Evolutionary conservation across 2,797 vertebrate genomes (phyloP).

Genomic region (Tauraco hartlaubi): DNA sequence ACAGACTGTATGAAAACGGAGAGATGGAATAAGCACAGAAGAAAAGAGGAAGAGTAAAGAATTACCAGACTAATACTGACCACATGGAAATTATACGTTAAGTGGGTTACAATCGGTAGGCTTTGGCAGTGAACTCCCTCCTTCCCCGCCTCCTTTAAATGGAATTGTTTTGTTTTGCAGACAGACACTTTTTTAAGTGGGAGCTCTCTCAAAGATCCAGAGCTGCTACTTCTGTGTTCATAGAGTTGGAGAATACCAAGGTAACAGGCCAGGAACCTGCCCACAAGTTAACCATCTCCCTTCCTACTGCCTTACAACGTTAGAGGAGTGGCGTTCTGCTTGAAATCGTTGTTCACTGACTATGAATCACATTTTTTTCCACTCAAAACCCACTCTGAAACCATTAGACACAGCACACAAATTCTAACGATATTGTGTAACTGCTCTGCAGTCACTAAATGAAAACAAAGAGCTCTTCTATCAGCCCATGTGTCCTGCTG

Average conservation of each 20-base stretch:
- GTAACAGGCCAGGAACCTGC: not conserved
- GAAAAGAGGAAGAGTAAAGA: not conserved
- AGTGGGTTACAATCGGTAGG: not conserved
- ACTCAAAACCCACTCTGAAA: not conserved
- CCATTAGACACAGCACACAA: not conserved
- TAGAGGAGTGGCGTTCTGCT: not conserved
- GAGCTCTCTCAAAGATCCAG: not conserved
- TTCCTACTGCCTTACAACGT: not conserved
- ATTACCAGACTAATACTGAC: not conserved
- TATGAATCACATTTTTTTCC: slow-evolving; percentile 14
- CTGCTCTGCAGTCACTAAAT: not conserved
- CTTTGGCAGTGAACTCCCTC: not conserved
- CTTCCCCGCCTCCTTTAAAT: not conserved
- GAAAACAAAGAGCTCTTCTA: slow-evolving; percentile 37
- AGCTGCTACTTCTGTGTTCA: not conserved
- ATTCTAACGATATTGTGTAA: slow-evolving; percentile 13
- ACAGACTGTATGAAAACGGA: not conserved
- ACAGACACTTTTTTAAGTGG: not conserved
- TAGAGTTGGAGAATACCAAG: not conserved
- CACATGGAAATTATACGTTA: not conserved
- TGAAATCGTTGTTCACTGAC: not conserved
- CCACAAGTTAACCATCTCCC: not conserved
- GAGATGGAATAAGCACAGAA: not conserved
- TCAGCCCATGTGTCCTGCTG: not conserved
- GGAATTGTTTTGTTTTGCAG: not conserved